Conservation (phyloP, 2,797 vertebrate genomes). For the Halcyon smyrnensis region DNA sequence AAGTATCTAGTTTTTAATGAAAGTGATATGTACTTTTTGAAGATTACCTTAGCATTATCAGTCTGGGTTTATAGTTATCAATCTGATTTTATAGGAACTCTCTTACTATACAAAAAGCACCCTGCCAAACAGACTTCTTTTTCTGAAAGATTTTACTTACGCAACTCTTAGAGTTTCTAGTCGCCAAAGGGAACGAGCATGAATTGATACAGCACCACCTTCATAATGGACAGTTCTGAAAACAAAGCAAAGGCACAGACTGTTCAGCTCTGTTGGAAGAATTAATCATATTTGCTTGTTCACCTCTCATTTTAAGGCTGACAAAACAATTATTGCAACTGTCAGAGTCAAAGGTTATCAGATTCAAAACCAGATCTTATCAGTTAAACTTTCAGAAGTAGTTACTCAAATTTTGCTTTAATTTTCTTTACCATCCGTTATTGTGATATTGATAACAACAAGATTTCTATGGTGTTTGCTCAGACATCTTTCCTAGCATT, state of each 20-base stretch:
- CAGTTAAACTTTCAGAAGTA: background rate
- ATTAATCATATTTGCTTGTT: background rate
- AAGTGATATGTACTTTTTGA: background rate
- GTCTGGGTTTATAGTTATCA: background rate
- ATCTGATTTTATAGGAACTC: background rate
- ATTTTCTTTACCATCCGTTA: background rate
- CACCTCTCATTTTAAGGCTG: background rate
- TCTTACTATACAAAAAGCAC: background rate
- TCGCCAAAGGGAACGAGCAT: conserved; percentile 94
- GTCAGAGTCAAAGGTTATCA: background rate
- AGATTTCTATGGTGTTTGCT: background rate
- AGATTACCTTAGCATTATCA: background rate
- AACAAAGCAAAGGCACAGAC: conserved; percentile 29
- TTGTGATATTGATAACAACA: background rate
- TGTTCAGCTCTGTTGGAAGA: background rate
- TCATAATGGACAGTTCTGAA: conserved; percentile 94
- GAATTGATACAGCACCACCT: conserved; percentile 92
- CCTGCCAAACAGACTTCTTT: background rate
- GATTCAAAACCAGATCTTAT: background rate
- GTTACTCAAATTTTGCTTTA: background rate
- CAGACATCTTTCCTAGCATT: background rate
- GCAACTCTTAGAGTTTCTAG: conserved; percentile 92
- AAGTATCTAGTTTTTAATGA: background rate
- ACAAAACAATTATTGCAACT: background rate
- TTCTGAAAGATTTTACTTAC: conserved; percentile 81